Evolutionary conservation across 2,888 invertebrate genomes (phyloP).

Genomic region (Quadroppia sp.): DNA sequence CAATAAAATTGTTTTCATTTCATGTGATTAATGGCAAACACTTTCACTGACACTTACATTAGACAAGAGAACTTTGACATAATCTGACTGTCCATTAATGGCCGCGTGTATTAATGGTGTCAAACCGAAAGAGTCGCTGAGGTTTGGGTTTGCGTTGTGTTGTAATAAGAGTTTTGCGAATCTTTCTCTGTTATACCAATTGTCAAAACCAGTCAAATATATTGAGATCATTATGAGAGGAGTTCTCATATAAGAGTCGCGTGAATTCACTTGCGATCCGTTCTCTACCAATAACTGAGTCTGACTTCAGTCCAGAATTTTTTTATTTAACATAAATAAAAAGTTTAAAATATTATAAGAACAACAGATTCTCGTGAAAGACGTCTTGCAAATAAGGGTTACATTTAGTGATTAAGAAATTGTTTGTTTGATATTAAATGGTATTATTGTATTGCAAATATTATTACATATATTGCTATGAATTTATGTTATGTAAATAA

Average conservation of each 20-base stretch:
- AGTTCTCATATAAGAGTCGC: conserved; percentile 5
- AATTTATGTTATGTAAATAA: no score
- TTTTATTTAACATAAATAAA: background rate
- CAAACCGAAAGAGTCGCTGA: background rate
- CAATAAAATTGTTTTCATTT: no score
- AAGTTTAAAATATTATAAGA: background rate
- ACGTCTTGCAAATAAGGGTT: background rate
- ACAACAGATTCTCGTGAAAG: background rate
- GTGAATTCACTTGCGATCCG: conserved; percentile 8
- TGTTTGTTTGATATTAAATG: no score
- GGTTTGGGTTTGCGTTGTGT: background rate
- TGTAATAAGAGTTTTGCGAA: conserved; percentile 20
- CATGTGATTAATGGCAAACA: no score
- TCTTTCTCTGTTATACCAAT: conserved; percentile 27
- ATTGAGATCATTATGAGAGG: conserved; percentile 30
- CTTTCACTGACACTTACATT: conserved; percentile 12
- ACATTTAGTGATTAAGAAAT: no score
- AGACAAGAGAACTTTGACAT: conserved; percentile 10
- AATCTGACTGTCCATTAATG: conserved; percentile 32
- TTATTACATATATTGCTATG: no score
- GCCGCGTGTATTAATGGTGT: conserved; percentile 31
- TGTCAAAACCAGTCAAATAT: conserved; percentile 29
- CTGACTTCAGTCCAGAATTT: background rate
- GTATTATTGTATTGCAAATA: background rate
- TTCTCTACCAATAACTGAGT: conserved; percentile 12